Conservation (phyloP, 2,113 vertebrate genomes). For the Nothocercus julius region DNA sequence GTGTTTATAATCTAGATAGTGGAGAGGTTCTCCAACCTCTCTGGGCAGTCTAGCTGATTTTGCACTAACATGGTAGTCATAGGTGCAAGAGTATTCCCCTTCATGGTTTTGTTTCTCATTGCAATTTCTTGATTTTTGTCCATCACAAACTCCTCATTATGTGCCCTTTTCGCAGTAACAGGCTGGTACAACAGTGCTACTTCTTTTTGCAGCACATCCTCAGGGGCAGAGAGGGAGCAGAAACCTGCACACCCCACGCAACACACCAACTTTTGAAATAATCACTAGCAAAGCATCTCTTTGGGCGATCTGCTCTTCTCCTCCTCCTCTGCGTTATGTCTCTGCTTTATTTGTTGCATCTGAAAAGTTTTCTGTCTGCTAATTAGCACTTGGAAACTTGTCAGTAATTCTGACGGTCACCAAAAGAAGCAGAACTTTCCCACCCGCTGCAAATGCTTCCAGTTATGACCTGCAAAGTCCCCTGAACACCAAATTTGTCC, state of each 20-base stretch:
- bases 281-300: background rate
- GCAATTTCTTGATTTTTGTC: background rate
- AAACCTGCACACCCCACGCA: background rate
- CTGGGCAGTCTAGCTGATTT: background rate
- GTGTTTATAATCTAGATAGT: background rate
- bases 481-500: background rate
- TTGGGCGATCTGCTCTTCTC: background rate
- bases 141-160: background rate
- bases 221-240: background rate
- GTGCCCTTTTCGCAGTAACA: background rate
- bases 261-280: background rate
- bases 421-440: background rate
- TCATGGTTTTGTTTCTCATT: background rate
- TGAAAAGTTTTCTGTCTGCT: background rate
- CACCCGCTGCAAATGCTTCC: background rate
- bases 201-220: background rate
- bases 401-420: background rate
- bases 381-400: slow-evolving; percentile 39
- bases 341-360: slow-evolving; percentile 11
- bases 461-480: background rate
- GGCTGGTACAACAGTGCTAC: background rate
- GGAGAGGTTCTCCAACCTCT: background rate
- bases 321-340: background rate
- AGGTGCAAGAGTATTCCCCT: background rate
- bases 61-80: background rate